Base-by-base conservation (phyloP, 2,888 invertebrate species). In the Protodeltote pygarga region DNA sequence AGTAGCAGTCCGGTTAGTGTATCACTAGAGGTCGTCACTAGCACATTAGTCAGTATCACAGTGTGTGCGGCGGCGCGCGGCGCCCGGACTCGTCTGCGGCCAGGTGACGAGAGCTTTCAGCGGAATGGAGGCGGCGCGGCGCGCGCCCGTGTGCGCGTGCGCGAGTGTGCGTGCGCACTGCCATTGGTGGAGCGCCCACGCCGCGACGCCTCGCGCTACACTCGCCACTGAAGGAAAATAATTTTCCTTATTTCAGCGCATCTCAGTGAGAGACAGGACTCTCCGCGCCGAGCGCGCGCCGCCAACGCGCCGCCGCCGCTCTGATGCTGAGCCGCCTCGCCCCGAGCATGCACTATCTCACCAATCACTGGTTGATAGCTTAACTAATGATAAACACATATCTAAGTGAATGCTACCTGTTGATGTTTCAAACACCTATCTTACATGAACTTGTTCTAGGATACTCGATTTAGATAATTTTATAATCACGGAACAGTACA, bases 301-400 rank as follows among this genome's bases (percentile, higher is more conserved):
- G 23, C 40, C 21, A 3, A 6, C 20, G n/a, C 10, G 32, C 32
- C n/a, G 9, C 17, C 25, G 41, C 54, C n/a, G n/a, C n/a, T n/a
- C n/a, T 59, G 48, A 51, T 55, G 65, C 35, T 10, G 55, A 60
- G 32, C 27, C 25, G 24, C 49, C 37, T 55, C 28, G 14, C 63
- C 55, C 28, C 17, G 13, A 13, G 5, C 23, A 20, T 68, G 55
- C 68, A 65, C 69, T 66, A 66, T 66, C 65, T 48, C 52, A 48
- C 60, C 61, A 47, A 66, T 68, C 69, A 61, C 27, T 33, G 31
- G 59, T 63, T 50, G 65, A 66, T 66, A 66, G 45, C 61, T 58
- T 62, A 62, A 58, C 57, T 60, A 65, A 60, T 49, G 55, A 65
- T 50, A 59, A 54, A 51, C 65, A 68, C 69, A 65, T 65, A 65